Evolutionary conservation across 2,888 invertebrate species (phyloP), one percentile per base, ranked within the genome.

Genomic region (Cerastis rubricosa): DNA sequence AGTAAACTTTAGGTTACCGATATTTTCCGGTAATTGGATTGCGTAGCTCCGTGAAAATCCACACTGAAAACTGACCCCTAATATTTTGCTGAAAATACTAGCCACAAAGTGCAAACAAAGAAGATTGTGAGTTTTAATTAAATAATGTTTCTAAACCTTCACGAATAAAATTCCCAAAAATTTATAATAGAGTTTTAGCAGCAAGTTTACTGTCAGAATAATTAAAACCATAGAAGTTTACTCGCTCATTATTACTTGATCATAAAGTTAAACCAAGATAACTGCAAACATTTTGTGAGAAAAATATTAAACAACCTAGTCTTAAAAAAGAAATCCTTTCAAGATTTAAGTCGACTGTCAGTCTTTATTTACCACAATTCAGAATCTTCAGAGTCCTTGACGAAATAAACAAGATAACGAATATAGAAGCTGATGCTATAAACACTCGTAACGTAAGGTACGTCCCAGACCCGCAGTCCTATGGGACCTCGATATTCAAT

Each of bases 401-500:
- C 49, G 59, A 71, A 68, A 71, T 82, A 82, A 74, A 81, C 59
- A 85, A 71, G 71, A 71, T 71, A 82, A 85, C 40, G 25, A 57
- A 78, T 83, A 61, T 73, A 59, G 35, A 83, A 63, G 51, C 51
- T 63, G 40, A 59, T 59, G n/a, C 45, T 82, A 73, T 83, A 71
- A 83, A 83, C 78, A 83, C 51, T 68, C 51, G 35, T 35, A 35
- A 35, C 35, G 35, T 71, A 40, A 70, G 45, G 59, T 51, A 68
- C 35, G 61, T 47, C 22, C 29, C 63, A 40, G 64, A 64, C 57
- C 40, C 47, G 14, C 51, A 12, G 40, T n/a, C 71, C 61, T 61
- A 25, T 49, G 69, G 67, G 66, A 71, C 57, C 51, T 54, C 64
- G 49, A 61, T 72, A 74, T 78, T 88, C 85, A 86, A 86, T 88